A percentile compares a stretch with the other conserved stretches of the same genome.
These are phyloP conservation scores for Acanthiza pusilla DNA, from an alignment of 2,797 vertebrate genomes.

Conservation along the genomic window DNA sequence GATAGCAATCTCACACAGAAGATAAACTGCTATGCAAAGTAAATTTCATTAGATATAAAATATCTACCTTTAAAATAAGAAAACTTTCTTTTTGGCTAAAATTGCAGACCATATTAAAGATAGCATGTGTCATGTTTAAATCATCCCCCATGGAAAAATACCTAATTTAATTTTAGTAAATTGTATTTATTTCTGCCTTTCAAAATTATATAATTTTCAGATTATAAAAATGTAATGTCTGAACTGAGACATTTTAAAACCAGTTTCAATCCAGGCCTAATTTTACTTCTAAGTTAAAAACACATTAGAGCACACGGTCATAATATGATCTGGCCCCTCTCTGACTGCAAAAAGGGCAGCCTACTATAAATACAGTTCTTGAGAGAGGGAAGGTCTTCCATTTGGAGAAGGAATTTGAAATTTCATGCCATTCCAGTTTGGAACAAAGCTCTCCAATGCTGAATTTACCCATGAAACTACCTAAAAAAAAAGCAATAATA, in stretches of 20 bases:
- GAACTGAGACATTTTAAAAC: not conserved
- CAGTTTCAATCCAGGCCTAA: conserved; percentile 1
- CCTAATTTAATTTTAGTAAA: not conserved
- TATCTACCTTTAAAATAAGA: conserved; percentile 6
- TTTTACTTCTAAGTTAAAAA: conserved; percentile 27
- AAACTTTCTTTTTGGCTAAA: conserved; percentile 5
- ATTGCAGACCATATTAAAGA: not conserved
- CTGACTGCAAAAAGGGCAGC: not conserved
- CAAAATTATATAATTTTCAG: not conserved
- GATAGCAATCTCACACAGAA: not conserved
- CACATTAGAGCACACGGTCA: not conserved
- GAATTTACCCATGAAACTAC: not conserved
- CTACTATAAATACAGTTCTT: conserved; percentile 8
- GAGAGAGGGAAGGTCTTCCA: not conserved
- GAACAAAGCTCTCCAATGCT: not conserved
- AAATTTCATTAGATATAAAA: conserved; percentile 8
- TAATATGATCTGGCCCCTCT: not conserved
- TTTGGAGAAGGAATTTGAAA: conserved; percentile 11
- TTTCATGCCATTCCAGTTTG: not conserved
- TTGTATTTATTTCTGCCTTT: conserved; percentile 35
- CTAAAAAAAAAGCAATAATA: not conserved
- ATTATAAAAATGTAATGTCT: conserved; percentile 20
- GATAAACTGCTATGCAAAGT: not conserved
- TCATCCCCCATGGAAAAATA: not conserved
- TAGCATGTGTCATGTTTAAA: not conserved